Evolutionary conservation across 2,797 vertebrate genomes (phyloP), one percentile per base, ranked within the genome.

Genomic region (Pitangus sulphuratus): DNA sequence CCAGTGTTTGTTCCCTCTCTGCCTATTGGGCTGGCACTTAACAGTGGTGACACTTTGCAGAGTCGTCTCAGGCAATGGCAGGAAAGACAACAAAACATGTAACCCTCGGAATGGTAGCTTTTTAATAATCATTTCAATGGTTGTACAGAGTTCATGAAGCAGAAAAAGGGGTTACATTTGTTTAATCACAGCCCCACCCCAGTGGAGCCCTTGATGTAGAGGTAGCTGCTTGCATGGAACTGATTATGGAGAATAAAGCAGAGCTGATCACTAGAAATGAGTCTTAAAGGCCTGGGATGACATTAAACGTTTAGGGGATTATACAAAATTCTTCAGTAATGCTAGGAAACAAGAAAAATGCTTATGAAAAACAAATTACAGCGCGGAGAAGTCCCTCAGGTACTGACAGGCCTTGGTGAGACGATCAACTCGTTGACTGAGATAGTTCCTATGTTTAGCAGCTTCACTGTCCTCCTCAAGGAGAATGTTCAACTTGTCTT

Each of bases 381-480:
- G 44, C 0, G 2, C 12, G 0, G 62, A 57, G 75, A 98, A 99
- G 12, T 90, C 90, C 71, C 95, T 91, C 30, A 99, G 89, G 79
- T 95, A 94, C 31, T 79, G 58, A 1, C 89, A 97, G 13, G 99
- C 99, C 89, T 98, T 86, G 42, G 47, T 76, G 84, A 99, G 98
- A 10, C 98, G 98, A 2, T 89, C 71, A 8, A 95, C 90, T n/a
- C 95, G 97, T 64, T 93, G 96, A 40, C 95, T 97, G 51, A 99
- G 96, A 47, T 37, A 51, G 22, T 51, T 86, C 50, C 98, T 98
- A 33, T 81, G 97, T 84, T 84, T 97, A 2, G 97, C 96, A 42
- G 98, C 98, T 83, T 99, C 98, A 1, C 13, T 60, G 9, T 98
- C 98, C 35, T 99, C 99, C 68, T 97, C 96, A 42, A 99, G 98